Evolutionary conservation across 1,140 invertebrate genomes (phyloP), one percentile per base, ranked within the genome.

Genomic region (Maconellicoccus hirsutus): DNA sequence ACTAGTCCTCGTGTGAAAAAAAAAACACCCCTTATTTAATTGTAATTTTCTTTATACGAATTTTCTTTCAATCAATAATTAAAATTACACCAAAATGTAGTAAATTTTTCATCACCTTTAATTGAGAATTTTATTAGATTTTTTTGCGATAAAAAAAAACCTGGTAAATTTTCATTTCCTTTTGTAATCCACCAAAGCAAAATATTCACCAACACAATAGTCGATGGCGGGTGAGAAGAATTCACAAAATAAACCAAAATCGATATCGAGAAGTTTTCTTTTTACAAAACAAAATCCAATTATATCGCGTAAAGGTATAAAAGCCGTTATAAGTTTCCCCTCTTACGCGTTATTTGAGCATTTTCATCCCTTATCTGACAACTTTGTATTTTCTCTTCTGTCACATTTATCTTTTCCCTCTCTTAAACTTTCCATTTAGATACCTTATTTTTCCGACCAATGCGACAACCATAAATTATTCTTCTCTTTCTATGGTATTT

Each of bases 221-320:
- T 4, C 42, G 16, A 8, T 8, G 10, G 42, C 16, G 21, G 61
- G 61, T 19, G 25, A n/a, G n/a, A n/a, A 59, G 29, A 59, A 16
- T 66, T 66, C 10, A 22, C 16, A 66, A 66, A 66, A 66, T 66
- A 66, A 66, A 66, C 61, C 21, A 19, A 66, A 66, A 66, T 66
- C 61, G 61, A 66, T 66, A 66, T 66, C 61, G 61, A 66, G 25
- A 66, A 66, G 25, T 66, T 66, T 66, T 26, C 25, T 66, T 66
- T 66, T 66, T 66, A 66, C 61, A 66, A 66, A 66, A 66, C 61
- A 66, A 66, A 66, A 66, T 66, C 61, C 61, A 66, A 66, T 66
- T 66, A 66, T 66, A 66, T 66, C 61, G 61, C 61, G 61, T 66
- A 66, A 66, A 66, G 61, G 61, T 66, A 66, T 66, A 66, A 66